A percentile compares a stretch with the other conserved stretches of the same genome.
These are phyloP conservation scores for Margaritifera margaritifera DNA, from an alignment of 2,888 invertebrate genomes.

Conservation along the genomic window DNA sequence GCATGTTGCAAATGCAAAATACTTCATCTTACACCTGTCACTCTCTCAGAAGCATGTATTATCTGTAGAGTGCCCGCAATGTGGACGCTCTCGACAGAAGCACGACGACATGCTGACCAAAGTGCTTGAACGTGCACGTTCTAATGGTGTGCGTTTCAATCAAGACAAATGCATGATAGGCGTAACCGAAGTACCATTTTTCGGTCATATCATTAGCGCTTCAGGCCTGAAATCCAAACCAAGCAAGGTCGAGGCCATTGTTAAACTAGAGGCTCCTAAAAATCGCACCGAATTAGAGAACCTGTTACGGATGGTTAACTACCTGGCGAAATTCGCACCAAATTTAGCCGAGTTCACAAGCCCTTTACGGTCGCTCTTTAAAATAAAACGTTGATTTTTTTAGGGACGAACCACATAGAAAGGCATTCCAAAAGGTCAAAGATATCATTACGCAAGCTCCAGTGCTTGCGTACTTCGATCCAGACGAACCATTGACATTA, in stretches of 20 bases:
- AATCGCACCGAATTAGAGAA: constrained; percentile 12
- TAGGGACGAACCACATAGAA: background rate
- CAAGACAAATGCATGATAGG: constrained; percentile 7
- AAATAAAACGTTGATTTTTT: background rate
- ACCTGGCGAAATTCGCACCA: no score
- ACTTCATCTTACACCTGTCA: no score
- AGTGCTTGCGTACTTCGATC: no score
- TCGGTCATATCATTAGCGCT: constrained; percentile 13
- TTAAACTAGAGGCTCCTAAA: background rate
- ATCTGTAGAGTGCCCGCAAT: no score
- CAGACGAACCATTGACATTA: no score
- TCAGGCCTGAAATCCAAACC: constrained; percentile 9
- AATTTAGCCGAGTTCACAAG: background rate
- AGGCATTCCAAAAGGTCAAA: background rate
- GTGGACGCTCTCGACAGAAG: constrained; percentile 3
- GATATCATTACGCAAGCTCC: background rate
- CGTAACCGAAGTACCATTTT: constrained; percentile 6
- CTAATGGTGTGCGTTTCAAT: constrained; percentile 13
- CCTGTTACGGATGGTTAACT: constrained; percentile 4
- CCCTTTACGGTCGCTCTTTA: background rate
- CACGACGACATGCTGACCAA: constrained; percentile 1
- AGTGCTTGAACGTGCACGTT: constrained; percentile 4
- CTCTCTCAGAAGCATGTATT: no score
- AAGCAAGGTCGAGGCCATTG: constrained; percentile 10
- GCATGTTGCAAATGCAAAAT: no score